These are phyloP conservation scores for Perodicticus potto DNA, from an alignment of 2,797 vertebrate genomes.

Conservation along the genomic window DNA sequence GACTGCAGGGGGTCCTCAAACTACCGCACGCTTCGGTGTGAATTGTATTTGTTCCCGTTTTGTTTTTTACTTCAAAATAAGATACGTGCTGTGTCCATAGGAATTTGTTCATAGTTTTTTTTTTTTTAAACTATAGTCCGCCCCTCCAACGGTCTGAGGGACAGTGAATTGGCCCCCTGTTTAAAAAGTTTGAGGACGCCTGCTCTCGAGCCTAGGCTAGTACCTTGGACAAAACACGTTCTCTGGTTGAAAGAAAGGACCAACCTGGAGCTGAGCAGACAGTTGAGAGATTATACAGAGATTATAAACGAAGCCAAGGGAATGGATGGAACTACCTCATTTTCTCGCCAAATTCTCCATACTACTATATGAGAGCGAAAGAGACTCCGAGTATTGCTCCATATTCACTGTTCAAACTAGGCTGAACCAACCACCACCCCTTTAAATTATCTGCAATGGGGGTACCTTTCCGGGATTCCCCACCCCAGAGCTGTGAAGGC, in stretches of 20 bases:
- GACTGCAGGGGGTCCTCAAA: too few species aligned
- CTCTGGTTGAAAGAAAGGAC: not conserved
- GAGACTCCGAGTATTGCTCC: not conserved
- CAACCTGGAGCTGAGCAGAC: not conserved
- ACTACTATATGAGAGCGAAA: not conserved
- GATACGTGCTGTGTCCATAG: too few species aligned
- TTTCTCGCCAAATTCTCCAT: not conserved
- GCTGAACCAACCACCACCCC: not conserved
- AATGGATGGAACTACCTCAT: not conserved
- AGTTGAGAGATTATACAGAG: not conserved
- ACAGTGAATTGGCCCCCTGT: too few species aligned
- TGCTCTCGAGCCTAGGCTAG: not conserved
- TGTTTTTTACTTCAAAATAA: too few species aligned
- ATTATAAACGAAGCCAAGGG: not conserved
- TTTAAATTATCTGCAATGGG: fast-evolving
- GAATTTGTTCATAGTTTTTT: too few species aligned
- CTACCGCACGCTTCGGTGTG: too few species aligned
- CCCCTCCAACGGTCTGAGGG: too few species aligned
- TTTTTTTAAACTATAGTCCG: too few species aligned
- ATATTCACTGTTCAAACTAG: not conserved
- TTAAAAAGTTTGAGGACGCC: too few species aligned
- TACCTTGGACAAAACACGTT: not conserved
- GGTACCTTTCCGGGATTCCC: not conserved
- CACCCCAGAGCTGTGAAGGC: not conserved
- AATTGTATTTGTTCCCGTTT: too few species aligned